Conservation (phyloP, 2,113 vertebrate genomes). For the Willisornis vidua region DNA sequence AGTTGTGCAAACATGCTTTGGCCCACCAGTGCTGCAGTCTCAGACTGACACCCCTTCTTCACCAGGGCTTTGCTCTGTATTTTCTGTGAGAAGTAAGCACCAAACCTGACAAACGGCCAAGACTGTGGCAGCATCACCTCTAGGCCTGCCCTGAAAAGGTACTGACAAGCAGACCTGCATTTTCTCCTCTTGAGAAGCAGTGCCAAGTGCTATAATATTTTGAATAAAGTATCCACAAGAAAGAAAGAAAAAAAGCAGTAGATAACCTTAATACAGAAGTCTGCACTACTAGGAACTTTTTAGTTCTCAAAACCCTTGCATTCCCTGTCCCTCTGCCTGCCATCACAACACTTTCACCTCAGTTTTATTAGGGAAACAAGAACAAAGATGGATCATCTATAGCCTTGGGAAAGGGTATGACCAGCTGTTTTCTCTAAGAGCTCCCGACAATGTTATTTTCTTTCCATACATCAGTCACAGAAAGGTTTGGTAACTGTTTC, state of each 20-base stretch:
- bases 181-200: background rate
- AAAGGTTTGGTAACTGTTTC: slow-evolving; percentile 4
- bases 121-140: background rate
- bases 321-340: background rate
- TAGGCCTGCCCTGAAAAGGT: background rate
- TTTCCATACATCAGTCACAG: background rate
- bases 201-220: background rate
- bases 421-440: background rate
- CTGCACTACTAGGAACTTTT: background rate
- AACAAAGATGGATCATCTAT: background rate
- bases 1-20: background rate
- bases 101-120: accelerated
- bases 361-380: background rate
- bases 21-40: background rate
- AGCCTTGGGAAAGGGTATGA: background rate
- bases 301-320: background rate
- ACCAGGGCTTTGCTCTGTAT: background rate
- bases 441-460: background rate
- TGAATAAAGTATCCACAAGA: background rate
- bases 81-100: background rate
- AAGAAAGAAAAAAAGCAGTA: background rate
- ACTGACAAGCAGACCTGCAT: background rate
- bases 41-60: background rate
- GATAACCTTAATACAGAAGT: background rate
- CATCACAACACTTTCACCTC: background rate